Conservation (phyloP, 2,797 vertebrate species). For the Sebastes matsubarae region DNA sequence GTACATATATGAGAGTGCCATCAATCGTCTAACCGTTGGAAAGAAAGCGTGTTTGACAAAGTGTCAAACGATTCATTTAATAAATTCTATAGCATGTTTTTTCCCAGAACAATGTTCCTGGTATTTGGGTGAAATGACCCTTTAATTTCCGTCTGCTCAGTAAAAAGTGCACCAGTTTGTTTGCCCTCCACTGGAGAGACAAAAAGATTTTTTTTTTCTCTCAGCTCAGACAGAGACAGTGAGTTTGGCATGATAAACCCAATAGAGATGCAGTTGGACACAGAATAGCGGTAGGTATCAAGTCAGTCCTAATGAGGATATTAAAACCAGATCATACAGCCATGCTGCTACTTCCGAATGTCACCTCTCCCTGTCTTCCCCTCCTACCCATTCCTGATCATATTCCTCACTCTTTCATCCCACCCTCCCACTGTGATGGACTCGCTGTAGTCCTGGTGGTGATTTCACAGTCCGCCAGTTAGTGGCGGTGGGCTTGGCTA, state of each 20-base stretch:
- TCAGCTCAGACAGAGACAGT: not conserved
- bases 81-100: not conserved
- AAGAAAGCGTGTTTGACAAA: not conserved
- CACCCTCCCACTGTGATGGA: conserved; percentile 50
- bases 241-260: not conserved
- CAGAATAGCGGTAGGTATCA: conserved; percentile 32
- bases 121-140: not conserved
- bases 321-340: conserved; percentile 46
- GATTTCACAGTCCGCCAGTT: conserved; percentile 68
- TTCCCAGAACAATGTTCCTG: not conserved
- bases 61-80: not conserved
- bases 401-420: conserved; percentile 44
- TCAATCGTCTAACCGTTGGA: not conserved
- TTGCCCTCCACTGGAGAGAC: conserved; percentile 9
- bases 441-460: conserved; percentile 46
- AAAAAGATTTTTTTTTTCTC: not conserved
- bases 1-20: not conserved
- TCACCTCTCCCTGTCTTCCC: conserved; percentile 9
- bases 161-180: not conserved
- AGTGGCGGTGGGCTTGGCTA: conserved; percentile 44
- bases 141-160: not conserved
- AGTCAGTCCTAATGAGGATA: conserved; percentile 49
- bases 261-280: conserved; percentile 35
- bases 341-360: conserved; percentile 27
- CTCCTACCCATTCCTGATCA: conserved; percentile 5